Percentiles rank a stretch among this genome's conserved stretches.
Conservation (phyloP, 2,797 vertebrate species). For the Rhynchotus rufescens region DNA sequence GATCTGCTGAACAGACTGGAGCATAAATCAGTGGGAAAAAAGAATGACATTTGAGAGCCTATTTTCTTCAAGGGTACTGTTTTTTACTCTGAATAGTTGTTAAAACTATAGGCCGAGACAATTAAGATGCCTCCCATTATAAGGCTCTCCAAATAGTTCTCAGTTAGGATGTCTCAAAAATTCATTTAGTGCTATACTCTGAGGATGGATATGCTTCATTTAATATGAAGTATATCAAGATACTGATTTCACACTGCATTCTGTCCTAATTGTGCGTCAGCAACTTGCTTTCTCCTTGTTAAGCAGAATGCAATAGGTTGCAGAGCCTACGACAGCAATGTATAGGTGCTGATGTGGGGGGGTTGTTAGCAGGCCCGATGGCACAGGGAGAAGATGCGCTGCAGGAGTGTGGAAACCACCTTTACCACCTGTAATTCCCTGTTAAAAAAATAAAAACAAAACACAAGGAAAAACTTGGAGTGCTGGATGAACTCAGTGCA, state of each 20-base stretch:
- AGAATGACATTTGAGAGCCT: not conserved
- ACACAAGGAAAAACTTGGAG: not conserved
- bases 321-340: not conserved
- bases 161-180: not conserved
- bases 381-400: accelerated
- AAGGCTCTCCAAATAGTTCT: not conserved
- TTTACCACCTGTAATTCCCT: not conserved
- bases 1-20: not conserved
- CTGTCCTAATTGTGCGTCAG: not conserved
- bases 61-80: not conserved
- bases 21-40: not conserved
- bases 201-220: not conserved
- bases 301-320: not conserved
- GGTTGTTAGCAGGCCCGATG: not conserved
- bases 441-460: no score
- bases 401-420: not conserved
- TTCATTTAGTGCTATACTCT: not conserved
- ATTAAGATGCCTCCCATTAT: not conserved
- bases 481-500: not conserved
- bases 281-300: not conserved
- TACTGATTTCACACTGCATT: not conserved
- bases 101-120: not conserved
- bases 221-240: not conserved
- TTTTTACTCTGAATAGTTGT: not conserved
- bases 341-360: not conserved